phyloP scores from a whole-genome alignment of 2,797 vertebrate genomes.

The Neostethus bicornis region DNA sequence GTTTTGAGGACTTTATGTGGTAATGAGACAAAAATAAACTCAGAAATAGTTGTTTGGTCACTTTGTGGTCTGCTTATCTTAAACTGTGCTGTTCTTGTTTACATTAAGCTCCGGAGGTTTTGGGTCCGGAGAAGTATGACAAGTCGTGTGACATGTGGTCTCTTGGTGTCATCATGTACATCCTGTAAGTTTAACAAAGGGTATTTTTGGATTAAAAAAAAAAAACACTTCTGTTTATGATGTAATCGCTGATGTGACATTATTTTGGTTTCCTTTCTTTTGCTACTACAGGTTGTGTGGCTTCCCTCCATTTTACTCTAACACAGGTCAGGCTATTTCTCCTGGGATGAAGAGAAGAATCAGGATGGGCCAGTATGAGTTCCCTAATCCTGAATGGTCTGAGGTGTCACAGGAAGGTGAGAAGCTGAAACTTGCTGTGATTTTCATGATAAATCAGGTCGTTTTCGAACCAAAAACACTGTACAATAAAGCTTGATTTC shows the following conservation, averaged over 20 bases:
- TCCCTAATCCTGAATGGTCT: conserved; percentile 95
- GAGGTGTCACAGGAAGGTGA: conserved; percentile 95
- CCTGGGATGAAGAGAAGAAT: conserved; percentile 98
- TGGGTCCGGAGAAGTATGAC: conserved; percentile 98
- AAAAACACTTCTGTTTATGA: background rate
- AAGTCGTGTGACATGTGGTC: conserved; percentile 99
- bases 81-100: conserved; percentile 10
- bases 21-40: background rate
- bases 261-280: background rate
- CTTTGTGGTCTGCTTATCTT: conserved; percentile 17
- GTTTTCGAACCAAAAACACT: no score
- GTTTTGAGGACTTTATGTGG: no score
- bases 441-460: no score
- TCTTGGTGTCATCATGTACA: conserved; percentile 97
- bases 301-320: conserved; percentile 97
- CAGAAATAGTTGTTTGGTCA: background rate
- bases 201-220: background rate
- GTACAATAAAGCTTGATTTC: no score
- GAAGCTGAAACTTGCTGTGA: no score
- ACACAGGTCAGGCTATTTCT: conserved; percentile 96
- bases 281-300: conserved; percentile 86
- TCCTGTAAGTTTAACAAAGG: conserved; percentile 91
- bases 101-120: conserved; percentile 92
- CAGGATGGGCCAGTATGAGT: conserved; percentile 96
- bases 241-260: background rate